These are phyloP conservation scores for Pissodes strobi DNA, from an alignment of 1,140 invertebrate species.

Conservation along the genomic window DNA sequence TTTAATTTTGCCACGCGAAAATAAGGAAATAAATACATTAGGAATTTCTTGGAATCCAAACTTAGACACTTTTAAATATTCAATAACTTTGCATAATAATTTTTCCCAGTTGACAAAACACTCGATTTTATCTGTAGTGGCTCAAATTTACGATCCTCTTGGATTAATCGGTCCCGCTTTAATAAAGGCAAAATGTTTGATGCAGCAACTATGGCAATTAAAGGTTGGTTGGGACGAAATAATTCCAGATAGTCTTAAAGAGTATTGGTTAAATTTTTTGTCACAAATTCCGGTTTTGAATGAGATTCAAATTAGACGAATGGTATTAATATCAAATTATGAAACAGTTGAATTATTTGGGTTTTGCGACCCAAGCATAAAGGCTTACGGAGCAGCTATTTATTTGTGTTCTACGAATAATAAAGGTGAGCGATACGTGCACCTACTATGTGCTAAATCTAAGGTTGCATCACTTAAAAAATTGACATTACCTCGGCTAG, in stretches of 20 bases:
- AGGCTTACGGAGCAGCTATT: slow-evolving; percentile 46
- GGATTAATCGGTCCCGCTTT: slow-evolving; percentile 49
- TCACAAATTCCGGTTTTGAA: background rate
- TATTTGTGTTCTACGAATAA: slow-evolving; percentile 41
- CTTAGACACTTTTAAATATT: slow-evolving; percentile 40
- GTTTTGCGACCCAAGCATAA: slow-evolving; percentile 49
- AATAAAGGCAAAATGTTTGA: slow-evolving; percentile 52
- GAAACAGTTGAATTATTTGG: slow-evolving; percentile 32
- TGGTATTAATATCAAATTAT: background rate
- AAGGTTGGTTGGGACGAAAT: slow-evolving; percentile 54
- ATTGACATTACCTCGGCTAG: slow-evolving; percentile 43
- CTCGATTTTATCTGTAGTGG: slow-evolving; percentile 40
- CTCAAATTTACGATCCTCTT: slow-evolving; percentile 45
- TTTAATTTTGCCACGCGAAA: too few species aligned
- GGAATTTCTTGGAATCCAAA: slow-evolving; percentile 44
- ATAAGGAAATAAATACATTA: slow-evolving; percentile 22
- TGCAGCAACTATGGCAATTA: slow-evolving; percentile 54
- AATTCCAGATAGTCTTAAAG: background rate
- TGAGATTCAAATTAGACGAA: slow-evolving; percentile 1
- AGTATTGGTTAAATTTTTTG: background rate
- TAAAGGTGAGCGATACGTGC: slow-evolving; percentile 5
- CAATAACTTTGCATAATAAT: slow-evolving; percentile 24
- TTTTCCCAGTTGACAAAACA: slow-evolving; percentile 38
- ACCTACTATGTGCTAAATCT: slow-evolving; percentile 42
- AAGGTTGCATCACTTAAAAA: slow-evolving; percentile 48